Evolutionary conservation across 2,888 invertebrate species (phyloP), one percentile per base, ranked within the genome.

Genomic region (Stenoptilia bipunctidactyla): DNA sequence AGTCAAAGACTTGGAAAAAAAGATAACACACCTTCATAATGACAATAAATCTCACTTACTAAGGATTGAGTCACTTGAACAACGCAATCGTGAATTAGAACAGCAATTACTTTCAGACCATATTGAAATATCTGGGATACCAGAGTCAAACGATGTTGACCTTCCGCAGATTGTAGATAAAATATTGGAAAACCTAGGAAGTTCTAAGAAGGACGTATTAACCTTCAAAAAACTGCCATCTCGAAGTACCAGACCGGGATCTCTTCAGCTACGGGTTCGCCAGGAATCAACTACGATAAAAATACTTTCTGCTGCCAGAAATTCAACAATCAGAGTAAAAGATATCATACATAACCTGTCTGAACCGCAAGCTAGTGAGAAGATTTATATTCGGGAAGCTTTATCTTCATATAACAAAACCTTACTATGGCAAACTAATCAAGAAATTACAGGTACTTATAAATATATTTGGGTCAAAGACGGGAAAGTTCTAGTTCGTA

Each of bases 401-500:
- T 15, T 36, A 9, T 15, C 36, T 15, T 36, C 38, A 10, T 27
- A 27, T 15, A 15, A 41, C 4, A 41, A 41, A 37, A 37, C 37
- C 10, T 13, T 40, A 37, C 27, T 40, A 10, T 34, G 37, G 37
- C 14, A 40, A 14, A 14, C 33, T n/a, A 40, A 40, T 5, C 20
- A 30, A n/a, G 30, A 27, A 10, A 15, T 36, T 15, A 36, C 14
- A 36, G 15, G 15, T 15, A 15, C n/a, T 1, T 36, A 15, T 10
- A 36, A 10, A 38, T 30, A 30, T 30, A 10, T 30, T 12, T 30
- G 30, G 30, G 12, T 30, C 9, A 30, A 30, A 30, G 30, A 30
- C 12, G 30, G 30, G 30, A 30, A 30, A 30, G 12, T 30, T 4
- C 10, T 30, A n/a, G 30, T 12, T n/a, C 30, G 30, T 30, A 30